A percentile compares a stretch with the other conserved stretches of the same genome.
Evolutionary conservation across 2,113 vertebrate species (phyloP).

Genomic region (Bubo blakistoni): DNA sequence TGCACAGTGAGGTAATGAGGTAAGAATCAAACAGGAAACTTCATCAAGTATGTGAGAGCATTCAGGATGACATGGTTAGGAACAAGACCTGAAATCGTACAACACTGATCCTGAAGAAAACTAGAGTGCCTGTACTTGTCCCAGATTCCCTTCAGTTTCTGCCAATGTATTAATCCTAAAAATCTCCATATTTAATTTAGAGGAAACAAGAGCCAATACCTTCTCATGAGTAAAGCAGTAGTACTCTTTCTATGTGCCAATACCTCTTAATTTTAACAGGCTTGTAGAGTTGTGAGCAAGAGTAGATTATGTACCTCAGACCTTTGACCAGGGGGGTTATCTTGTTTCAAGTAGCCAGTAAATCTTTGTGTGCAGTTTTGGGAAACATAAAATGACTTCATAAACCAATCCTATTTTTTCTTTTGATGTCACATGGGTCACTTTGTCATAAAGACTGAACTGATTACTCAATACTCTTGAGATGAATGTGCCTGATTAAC

Average conservation of each 20-base stretch:
- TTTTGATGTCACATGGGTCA: slow-evolving; percentile 32
- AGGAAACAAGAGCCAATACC: neutral
- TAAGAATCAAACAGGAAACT: neutral
- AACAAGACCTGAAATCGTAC: neutral
- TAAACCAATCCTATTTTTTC: neutral
- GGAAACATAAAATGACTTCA: slow-evolving; percentile 45
- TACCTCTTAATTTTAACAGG: neutral
- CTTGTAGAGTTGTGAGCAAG: neutral
- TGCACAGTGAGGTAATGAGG: neutral
- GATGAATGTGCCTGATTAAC: neutral
- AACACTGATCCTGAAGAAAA: neutral
- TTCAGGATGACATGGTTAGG: neutral
- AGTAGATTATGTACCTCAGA: neutral
- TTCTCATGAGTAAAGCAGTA: neutral
- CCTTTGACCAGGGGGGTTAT: neutral
- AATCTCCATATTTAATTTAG: neutral
- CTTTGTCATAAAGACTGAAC: slow-evolving; percentile 4
- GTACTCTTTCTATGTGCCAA: neutral
- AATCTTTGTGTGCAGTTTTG: slow-evolving; percentile 3
- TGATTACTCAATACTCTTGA: slow-evolving; percentile 54
- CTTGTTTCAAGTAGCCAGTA: neutral
- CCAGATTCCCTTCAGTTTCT: neutral
- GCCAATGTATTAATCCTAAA: neutral
- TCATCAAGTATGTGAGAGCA: neutral
- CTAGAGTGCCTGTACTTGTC: neutral